Conservation (phyloP, 2,888 invertebrate species). For the Napeogenes sylphis region DNA sequence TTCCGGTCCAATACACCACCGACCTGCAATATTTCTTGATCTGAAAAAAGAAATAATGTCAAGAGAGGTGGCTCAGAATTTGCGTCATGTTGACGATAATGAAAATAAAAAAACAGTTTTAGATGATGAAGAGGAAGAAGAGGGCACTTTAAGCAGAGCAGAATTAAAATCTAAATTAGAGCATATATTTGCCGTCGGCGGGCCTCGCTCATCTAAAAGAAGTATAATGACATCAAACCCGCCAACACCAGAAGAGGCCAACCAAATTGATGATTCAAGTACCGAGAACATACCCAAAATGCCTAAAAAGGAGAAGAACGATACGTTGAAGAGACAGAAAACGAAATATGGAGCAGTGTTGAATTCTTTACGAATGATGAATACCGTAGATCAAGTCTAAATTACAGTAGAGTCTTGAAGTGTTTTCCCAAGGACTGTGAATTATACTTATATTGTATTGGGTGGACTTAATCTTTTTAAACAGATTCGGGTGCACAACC, state of each 20-base stretch:
- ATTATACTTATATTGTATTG: background rate
- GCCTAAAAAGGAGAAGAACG: conserved; percentile 65
- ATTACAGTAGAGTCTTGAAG: background rate
- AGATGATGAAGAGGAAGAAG: conserved; percentile 44
- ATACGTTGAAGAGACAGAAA: conserved; percentile 67
- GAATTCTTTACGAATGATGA: conserved; percentile 63
- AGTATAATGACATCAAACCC: conserved; percentile 61
- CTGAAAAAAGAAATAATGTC: conserved; percentile 61
- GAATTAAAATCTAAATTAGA: conserved; percentile 68
- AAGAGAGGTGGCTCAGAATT: conserved; percentile 45
- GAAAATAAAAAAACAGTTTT: conserved; percentile 32
- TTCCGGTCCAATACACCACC: conserved; percentile 39
- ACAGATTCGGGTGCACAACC: conserved; percentile 43
- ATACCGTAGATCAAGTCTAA: conserved; percentile 58
- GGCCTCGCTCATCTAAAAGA: conserved; percentile 53
- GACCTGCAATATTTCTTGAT: conserved; percentile 52
- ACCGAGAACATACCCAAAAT: conserved; percentile 56
- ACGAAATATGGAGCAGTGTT: conserved; percentile 65
- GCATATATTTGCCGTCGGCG: conserved; percentile 59
- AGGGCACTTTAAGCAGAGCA: conserved; percentile 52
- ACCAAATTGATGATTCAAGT: conserved; percentile 55
- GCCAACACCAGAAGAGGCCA: conserved; percentile 60
- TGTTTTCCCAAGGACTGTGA: background rate
- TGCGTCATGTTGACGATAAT: conserved; percentile 48
- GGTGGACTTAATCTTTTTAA: conserved; percentile 15